Base-by-base conservation (phyloP, 2,797 vertebrate species). In the Myotis daubentonii region DNA sequence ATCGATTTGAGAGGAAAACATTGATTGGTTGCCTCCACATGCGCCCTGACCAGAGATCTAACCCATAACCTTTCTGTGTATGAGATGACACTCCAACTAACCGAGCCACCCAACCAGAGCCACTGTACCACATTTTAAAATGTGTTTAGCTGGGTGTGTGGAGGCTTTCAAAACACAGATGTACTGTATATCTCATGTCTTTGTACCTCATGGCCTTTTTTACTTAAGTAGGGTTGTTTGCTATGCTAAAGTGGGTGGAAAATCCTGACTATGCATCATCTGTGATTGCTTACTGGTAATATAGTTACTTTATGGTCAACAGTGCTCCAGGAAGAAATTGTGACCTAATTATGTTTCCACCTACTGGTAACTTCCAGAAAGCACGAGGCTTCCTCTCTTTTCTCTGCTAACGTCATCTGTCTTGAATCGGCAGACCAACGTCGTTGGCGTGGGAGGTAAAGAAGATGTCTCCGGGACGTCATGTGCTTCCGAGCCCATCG, bases 371-470 rank as follows among this genome's bases (percentile, higher is more conserved):
- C 20, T 7, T 76, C 55, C 4, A 90, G 65, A 51, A 75, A 82
- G 53, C 12, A 75, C 36, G 36, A 41, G 19, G 41, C 65, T 70
- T 28, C 17, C 9, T 13, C 15, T 5, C 23, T 51, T 72, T 85
- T 66, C 25, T 93, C 5, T 71, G 36, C 95, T 89, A 62, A 93
- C 74, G 30, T 62, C 84, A 88, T 84, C 23, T 62, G 65, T 96
- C 70, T 96, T 97, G 84, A 66, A 66, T 98, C 97, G 97, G 51
- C 98, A 99, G 99, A 96, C 99, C 99, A 7, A 99, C 99, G 1
- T 99, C 99, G 22, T 97, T 99, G 97, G 99, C 99, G 0, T 99
- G 99, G 99, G 99, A 99, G 97, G 99, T 99, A 62, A 99, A 99
- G 92, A 99, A 99, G 94, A 99, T 99, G 99, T 99, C 99, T 87